phyloP scores from a whole-genome alignment of 2,888 invertebrate genomes.

The Melinopterus prodromus region DNA sequence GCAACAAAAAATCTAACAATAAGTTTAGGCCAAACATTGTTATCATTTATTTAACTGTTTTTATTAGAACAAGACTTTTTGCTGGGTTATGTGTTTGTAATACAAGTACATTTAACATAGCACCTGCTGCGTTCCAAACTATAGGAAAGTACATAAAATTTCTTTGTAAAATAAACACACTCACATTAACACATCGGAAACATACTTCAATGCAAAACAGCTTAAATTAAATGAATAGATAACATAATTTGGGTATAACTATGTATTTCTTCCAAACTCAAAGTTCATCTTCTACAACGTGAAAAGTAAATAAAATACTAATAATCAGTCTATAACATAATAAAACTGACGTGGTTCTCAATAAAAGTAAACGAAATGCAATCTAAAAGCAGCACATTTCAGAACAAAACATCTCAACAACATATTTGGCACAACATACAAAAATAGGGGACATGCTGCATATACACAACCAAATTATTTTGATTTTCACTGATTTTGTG shows the following conservation, averaged over 20 bases:
- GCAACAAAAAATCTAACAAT: neutral
- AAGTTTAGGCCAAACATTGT: too few species aligned
- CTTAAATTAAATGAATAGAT: conserved; percentile 26
- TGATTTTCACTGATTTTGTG: conserved; percentile 9
- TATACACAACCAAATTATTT: conserved; percentile 10
- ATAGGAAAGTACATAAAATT: too few species aligned
- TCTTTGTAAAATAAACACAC: too few species aligned
- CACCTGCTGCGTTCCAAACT: neutral
- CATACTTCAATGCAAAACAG: neutral
- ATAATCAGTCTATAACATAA: neutral
- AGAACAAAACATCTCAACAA: conserved; percentile 28
- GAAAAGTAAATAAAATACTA: conserved; percentile 26
- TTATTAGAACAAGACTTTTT: neutral
- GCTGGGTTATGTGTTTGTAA: neutral
- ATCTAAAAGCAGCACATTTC: conserved; percentile 13
- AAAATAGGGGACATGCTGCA: conserved; percentile 24
- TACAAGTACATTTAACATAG: neutral
- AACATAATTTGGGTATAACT: conserved; percentile 25
- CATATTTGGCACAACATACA: conserved; percentile 35
- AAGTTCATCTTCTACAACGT: conserved; percentile 27
- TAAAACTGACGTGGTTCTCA: conserved; percentile 9
- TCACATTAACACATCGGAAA: neutral
- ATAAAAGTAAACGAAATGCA: neutral
- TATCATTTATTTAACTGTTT: too few species aligned
- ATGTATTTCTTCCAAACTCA: conserved; percentile 22